Evolutionary conservation across 2,113 vertebrate genomes (phyloP).

Genomic region (Platichthys flesus): DNA sequence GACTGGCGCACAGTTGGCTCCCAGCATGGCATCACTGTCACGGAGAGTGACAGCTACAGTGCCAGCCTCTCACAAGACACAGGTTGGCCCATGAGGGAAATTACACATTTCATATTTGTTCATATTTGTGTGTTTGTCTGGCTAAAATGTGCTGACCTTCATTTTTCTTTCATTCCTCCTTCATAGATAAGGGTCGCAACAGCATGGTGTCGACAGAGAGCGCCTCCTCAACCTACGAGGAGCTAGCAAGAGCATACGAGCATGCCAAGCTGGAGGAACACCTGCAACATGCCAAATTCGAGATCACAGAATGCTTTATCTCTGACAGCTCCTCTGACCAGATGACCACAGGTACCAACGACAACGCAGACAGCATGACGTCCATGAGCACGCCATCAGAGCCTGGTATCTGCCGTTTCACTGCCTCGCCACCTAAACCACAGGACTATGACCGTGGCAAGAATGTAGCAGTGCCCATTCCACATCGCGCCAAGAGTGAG

Average conservation of each 20-base stretch:
- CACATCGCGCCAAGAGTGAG: conserved; percentile 96
- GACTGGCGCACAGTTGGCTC: conserved; percentile 98
- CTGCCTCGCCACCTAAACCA: conserved; percentile 96
- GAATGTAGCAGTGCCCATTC: conserved; percentile 96
- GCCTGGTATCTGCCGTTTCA: conserved; percentile 98
- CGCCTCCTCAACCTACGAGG: conserved; percentile 95
- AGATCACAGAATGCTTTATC: conserved; percentile 98
- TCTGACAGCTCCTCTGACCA: conserved; percentile 96
- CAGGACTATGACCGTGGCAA: conserved; percentile 95
- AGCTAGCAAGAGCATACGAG: conserved; percentile 93
- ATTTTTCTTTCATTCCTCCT: background rate
- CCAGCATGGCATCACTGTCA: conserved; percentile 97
- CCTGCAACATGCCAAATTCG: conserved; percentile 95
- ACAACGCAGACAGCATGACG: conserved; percentile 96
- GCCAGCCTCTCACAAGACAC: conserved; percentile 99
- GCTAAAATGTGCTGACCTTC: background rate
- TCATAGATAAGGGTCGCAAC: conserved; percentile 94
- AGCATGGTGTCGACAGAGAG: conserved; percentile 99
- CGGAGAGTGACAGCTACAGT: conserved; percentile 98
- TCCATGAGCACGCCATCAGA: conserved; percentile 98
- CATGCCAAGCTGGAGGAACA: conserved; percentile 97
- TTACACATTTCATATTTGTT: conserved; percentile 32
- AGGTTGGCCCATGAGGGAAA: conserved; percentile 77
- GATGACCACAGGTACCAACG: conserved; percentile 97
- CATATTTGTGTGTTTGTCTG: background rate